These are phyloP conservation scores for Takifugu flavidus DNA, from an alignment of 2,113 vertebrate genomes.

Conservation along the genomic window DNA sequence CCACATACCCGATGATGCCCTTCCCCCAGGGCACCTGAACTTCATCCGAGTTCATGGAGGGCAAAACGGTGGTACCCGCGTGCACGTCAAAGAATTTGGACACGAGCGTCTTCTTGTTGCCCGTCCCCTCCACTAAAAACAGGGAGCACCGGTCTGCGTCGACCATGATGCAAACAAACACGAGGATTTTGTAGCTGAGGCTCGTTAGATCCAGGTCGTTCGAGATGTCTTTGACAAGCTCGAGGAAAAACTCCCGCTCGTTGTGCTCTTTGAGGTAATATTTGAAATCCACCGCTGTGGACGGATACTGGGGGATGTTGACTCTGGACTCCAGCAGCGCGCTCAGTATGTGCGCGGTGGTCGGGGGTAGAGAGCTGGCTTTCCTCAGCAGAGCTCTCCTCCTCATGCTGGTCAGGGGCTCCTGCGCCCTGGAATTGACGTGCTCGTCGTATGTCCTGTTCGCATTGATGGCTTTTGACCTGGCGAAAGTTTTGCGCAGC, in stretches of 20 bases:
- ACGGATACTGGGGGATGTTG: constrained; percentile 95
- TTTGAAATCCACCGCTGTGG: constrained; percentile 93
- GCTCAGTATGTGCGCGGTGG: constrained; percentile 93
- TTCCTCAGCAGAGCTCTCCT: constrained; percentile 91
- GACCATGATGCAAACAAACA: constrained; percentile 97
- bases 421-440: constrained; percentile 87
- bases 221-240: constrained; percentile 98
- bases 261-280: constrained; percentile 93
- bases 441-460: constrained; percentile 98
- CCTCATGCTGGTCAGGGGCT: constrained; percentile 91
- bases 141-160: constrained; percentile 94
- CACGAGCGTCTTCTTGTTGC: constrained; percentile 91
- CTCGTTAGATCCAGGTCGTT: constrained; percentile 95
- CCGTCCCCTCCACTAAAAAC: constrained; percentile 89
- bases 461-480: constrained; percentile 90
- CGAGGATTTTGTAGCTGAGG: constrained; percentile 95
- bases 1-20: constrained; percentile 97
- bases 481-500: constrained; percentile 92
- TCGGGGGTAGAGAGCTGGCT: constrained; percentile 94
- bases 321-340: constrained; percentile 95
- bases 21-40: constrained; percentile 99
- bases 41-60: constrained; percentile 88
- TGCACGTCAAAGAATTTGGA: constrained; percentile 98
- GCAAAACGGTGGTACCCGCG: constrained; percentile 89
- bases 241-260: constrained; percentile 95